Conservation (phyloP, 2,797 vertebrate genomes). For the Tapera naevia region DNA sequence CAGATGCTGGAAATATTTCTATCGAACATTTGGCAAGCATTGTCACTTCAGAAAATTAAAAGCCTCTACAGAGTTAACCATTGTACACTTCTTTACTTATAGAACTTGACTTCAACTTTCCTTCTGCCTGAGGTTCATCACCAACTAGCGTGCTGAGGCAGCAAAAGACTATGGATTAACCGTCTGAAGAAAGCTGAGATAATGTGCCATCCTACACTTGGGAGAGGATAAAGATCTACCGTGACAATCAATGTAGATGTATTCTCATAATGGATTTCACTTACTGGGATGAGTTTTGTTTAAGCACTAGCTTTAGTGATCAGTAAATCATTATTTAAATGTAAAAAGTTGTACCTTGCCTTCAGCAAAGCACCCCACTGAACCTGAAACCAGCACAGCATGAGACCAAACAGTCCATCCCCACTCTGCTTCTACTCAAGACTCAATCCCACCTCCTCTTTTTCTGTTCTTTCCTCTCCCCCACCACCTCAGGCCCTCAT, state of each 20-base stretch:
- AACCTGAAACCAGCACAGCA: not conserved
- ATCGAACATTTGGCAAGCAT: not conserved
- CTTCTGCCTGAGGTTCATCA: slow-evolving; percentile 52
- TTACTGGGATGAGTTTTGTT: slow-evolving; percentile 60
- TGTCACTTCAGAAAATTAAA: slow-evolving; percentile 39
- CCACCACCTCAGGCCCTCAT: not conserved
- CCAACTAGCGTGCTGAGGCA: slow-evolving; percentile 40
- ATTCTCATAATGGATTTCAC: slow-evolving; percentile 68
- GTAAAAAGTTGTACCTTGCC: slow-evolving; percentile 25
- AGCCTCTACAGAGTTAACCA: slow-evolving; percentile 5
- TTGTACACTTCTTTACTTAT: not conserved
- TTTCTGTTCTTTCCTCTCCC: not conserved
- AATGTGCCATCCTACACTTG: slow-evolving; percentile 47
- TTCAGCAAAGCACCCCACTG: not conserved
- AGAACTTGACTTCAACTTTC: slow-evolving; percentile 50
- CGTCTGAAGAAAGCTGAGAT: slow-evolving; percentile 43
- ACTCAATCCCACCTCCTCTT: not conserved
- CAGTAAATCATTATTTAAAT: slow-evolving; percentile 50
- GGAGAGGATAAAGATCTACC: slow-evolving; percentile 54
- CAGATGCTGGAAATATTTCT: not conserved
- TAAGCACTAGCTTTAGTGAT: slow-evolving; percentile 37
- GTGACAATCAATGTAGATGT: slow-evolving; percentile 61
- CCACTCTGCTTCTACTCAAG: not conserved
- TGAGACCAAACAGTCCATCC: not conserved
- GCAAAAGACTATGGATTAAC: slow-evolving; percentile 69